Conservation (phyloP, 2,113 vertebrate species). For the Plectropomus leopardus region DNA sequence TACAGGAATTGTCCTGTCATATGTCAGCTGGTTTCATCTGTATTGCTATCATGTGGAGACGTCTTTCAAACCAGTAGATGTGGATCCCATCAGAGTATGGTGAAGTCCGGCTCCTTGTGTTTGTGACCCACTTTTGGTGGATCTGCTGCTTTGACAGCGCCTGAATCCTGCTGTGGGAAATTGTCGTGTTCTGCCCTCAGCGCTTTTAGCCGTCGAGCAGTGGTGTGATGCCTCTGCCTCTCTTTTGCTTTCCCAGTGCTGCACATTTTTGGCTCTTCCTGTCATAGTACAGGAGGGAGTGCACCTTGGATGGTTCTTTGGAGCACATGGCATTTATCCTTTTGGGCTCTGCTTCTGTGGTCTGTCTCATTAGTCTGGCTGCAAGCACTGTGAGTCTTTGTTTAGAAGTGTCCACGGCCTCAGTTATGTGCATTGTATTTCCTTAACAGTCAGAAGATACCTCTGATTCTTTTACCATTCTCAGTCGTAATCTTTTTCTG, state of each 20-base stretch:
- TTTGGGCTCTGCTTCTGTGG: slow-evolving; percentile 7
- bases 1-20: neutral
- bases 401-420: slow-evolving; percentile 11
- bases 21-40: too few species aligned
- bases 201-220: neutral
- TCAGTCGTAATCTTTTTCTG: neutral
- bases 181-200: neutral
- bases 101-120: neutral
- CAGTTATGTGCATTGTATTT: slow-evolving; percentile 30
- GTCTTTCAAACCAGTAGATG: neutral
- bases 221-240: neutral
- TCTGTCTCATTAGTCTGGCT: slow-evolving; percentile 7
- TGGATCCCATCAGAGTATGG: neutral
- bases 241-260: neutral
- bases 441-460: neutral
- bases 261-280: neutral
- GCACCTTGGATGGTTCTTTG: slow-evolving; percentile 17
- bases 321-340: slow-evolving; percentile 15
- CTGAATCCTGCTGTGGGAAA: slow-evolving; percentile 3
- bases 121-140: slow-evolving; percentile 2
- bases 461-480: neutral
- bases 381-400: slow-evolving; percentile 18
- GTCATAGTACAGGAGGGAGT: neutral
- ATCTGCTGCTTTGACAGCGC: neutral
- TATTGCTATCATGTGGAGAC: neutral